Evolutionary conservation across 2,797 vertebrate species (phyloP), one percentile per base, ranked within the genome.

Genomic region (Botia almorhae): DNA sequence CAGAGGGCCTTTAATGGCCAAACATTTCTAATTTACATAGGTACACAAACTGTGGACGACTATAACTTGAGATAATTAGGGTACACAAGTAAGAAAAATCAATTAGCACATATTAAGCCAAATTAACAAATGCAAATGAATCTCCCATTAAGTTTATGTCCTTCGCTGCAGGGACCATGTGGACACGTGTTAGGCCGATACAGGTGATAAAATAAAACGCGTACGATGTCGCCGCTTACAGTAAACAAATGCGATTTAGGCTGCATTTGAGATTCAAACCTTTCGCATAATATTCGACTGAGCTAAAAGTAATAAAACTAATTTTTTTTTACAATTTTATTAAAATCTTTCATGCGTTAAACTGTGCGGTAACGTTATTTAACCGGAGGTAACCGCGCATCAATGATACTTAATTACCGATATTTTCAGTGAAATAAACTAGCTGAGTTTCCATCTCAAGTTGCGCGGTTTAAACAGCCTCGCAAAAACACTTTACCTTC

Each of bases 31-130:
- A 94, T 83, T 89, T 1, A 84, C 93, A 93, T 85, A 77, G 77
- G 60, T 83, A 79, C 56, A 87, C 83, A 76, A 87, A 84, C 85
- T 81, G 68, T 65, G 46, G 21, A 64, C 83, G 87, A 85, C 89
- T 90, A 89, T 78, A 87, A 87, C 83, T 90, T 81, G 3, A 50
- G 83, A 51, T 86, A 88, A 86, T 87, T 86, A 33, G 72, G 84
- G 84, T 67, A 77, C 81, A 87, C 75, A 87, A 95, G 95, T 95
- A 95, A 91, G 91, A 89, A 91, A 92, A 96, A 93, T 95, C 94
- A 96, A 96, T 97, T 97, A 96, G 90, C 85, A 82, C 92, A 90
- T 90, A 93, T 91, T 89, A 93, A 92, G 91, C 88, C 89, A 94
- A 96, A 98, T 98, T 96, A 97, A 93, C 93, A 93, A 93, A 65